phyloP scores from a whole-genome alignment of 2,888 invertebrate species.

The Phragmatobia fuliginosa region DNA sequence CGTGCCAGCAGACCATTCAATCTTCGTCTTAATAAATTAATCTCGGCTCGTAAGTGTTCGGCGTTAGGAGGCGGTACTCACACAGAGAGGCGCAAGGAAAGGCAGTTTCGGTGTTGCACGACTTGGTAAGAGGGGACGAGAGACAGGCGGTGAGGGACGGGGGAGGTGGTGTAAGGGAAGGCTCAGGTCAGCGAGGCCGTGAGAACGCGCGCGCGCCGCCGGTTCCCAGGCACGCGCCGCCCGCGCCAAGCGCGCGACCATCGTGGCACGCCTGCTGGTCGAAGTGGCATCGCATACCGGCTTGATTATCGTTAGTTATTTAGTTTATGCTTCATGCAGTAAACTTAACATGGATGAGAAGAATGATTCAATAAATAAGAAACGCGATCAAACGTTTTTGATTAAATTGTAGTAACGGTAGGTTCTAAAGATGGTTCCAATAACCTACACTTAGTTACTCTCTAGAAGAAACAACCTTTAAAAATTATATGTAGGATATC shows the following conservation, averaged over 20 bases:
- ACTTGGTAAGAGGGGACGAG: constrained; percentile 28
- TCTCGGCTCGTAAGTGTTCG: constrained; percentile 38
- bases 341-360: not conserved
- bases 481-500: not conserved
- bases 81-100: constrained; percentile 57
- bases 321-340: constrained; percentile 4
- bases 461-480: not conserved
- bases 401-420: not conserved
- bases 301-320: constrained; percentile 18
- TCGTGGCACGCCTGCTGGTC: constrained; percentile 49
- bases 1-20: constrained; percentile 41
- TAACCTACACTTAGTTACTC: not conserved
- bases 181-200: constrained; percentile 79
- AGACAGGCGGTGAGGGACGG: constrained; percentile 32
- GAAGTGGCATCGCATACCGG: constrained; percentile 26
- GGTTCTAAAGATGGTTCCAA: not conserved
- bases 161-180: constrained; percentile 45
- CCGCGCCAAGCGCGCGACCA: constrained; percentile 71
- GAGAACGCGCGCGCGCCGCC: constrained; percentile 86
- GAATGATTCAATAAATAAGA: not conserved
- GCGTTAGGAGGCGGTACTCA: constrained; percentile 53
- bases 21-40: constrained; percentile 50
- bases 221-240: constrained; percentile 86
- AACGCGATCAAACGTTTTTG: not conserved
- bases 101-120: constrained; percentile 56